phyloP scores from a whole-genome alignment of 2,113 vertebrate genomes.

The Daboia siamensis region DNA sequence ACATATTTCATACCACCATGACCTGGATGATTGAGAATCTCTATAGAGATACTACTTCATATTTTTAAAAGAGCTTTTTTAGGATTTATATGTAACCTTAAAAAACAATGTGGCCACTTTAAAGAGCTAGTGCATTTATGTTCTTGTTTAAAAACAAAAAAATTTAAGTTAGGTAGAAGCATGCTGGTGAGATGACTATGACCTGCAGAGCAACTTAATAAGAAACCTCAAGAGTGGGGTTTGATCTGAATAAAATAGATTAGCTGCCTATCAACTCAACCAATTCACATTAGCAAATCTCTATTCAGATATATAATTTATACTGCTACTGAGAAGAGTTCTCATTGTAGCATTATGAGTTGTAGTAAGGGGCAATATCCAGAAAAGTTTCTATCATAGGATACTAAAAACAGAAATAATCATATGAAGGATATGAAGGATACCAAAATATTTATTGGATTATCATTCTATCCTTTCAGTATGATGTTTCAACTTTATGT shows the following conservation, averaged over 20 bases:
- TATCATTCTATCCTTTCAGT: neutral
- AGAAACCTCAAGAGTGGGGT: constrained; percentile 52
- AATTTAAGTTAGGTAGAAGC: constrained; percentile 20
- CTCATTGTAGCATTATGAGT: constrained; percentile 64
- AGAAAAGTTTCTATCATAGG: constrained; percentile 48
- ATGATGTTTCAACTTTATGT: neutral
- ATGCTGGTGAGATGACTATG: constrained; percentile 44
- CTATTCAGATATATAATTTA: constrained; percentile 72
- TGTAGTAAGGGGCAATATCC: constrained; percentile 47
- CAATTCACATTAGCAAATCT: constrained; percentile 70
- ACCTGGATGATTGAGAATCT: neutral
- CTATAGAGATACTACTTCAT: neutral
- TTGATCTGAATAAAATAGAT: constrained; percentile 75
- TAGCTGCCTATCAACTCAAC: constrained; percentile 70
- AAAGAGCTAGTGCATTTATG: neutral
- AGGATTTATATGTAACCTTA: neutral
- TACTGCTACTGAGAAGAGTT: constrained; percentile 55
- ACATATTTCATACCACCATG: no score
- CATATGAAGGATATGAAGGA: constrained; percentile 27
- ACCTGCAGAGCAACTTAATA: constrained; percentile 62
- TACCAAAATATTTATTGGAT: neutral
- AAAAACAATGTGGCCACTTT: neutral
- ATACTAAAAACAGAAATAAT: constrained; percentile 11
- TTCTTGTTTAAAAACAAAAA: neutral
- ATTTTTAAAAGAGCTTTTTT: neutral